These are phyloP conservation scores for Eubasilissa regina DNA, from an alignment of 1,140 invertebrate genomes.

Conservation along the genomic window DNA sequence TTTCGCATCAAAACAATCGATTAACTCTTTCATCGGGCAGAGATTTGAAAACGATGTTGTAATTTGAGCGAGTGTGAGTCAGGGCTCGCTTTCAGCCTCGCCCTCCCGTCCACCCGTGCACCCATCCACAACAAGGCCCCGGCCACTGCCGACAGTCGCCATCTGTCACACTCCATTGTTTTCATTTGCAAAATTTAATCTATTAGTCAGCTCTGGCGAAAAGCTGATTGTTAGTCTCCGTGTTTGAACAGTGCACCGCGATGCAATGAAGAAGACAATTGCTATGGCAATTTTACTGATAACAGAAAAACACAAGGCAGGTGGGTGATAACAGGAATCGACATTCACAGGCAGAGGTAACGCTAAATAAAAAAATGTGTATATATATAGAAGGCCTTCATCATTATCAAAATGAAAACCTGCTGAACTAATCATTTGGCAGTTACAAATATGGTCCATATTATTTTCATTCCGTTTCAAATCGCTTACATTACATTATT, in stretches of 20 bases:
- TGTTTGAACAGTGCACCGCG: constrained; percentile 26
- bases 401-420: too few species aligned
- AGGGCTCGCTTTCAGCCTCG: neutral
- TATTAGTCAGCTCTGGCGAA: constrained; percentile 17
- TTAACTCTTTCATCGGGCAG: too few species aligned
- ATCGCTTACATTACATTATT: too few species aligned
- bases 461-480: too few species aligned
- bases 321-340: too few species aligned
- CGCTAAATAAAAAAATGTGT: too few species aligned
- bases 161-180: constrained; percentile 41
- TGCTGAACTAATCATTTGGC: too few species aligned
- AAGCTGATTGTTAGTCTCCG: neutral
- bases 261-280: constrained; percentile 32
- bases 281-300: neutral
- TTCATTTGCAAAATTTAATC: constrained; percentile 22
- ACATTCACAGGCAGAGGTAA: too few species aligned
- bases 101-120: constrained; percentile 1
- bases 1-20: too few species aligned
- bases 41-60: constrained; percentile 8
- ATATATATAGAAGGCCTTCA: too few species aligned
- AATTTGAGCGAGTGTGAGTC: constrained; percentile 18
- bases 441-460: too few species aligned
- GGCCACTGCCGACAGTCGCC: constrained; percentile 15
- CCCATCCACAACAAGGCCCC: neutral
- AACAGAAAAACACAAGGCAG: neutral